phyloP scores from a whole-genome alignment of 1,140 invertebrate genomes.

The Saccostrea glomerata region DNA sequence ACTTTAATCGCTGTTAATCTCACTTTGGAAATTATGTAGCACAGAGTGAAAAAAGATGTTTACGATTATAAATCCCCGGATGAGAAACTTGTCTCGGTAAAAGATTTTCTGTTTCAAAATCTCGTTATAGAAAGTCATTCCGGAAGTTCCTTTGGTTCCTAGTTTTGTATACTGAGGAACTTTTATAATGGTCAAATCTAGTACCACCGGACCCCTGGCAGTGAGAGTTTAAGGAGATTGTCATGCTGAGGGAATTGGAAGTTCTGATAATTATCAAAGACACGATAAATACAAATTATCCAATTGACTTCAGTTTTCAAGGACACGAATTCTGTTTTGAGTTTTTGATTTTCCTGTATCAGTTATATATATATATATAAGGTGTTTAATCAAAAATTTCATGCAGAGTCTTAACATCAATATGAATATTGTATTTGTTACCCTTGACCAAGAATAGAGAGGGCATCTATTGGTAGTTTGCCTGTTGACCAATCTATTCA shows the following conservation, averaged over 20 bases:
- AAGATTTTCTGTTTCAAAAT: conserved; percentile 16
- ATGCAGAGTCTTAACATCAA: no score
- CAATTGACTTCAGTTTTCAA: neutral
- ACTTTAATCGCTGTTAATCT: neutral
- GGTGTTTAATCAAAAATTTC: no score
- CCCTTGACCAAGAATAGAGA: no score
- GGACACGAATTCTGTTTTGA: no score
- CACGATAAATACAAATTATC: neutral
- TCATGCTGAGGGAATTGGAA: neutral
- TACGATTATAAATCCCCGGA: conserved; percentile 14
- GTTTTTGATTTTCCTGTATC: no score
- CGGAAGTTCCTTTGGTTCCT: neutral
- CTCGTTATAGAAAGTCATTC: neutral
- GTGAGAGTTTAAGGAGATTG: conserved; percentile 6
- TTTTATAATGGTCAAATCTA: neutral
- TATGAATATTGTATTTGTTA: no score
- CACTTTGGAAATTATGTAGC: neutral
- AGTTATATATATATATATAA: no score
- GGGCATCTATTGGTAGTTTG: no score
- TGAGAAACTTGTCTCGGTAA: neutral
- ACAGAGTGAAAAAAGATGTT: neutral
- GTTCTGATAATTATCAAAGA: neutral
- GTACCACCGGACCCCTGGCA: neutral
- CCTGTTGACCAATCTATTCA: no score
- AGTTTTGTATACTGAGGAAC: neutral